Conservation (phyloP, 64 coral and sea anemone genomes). For the Pachyseris speciosa region DNA sequence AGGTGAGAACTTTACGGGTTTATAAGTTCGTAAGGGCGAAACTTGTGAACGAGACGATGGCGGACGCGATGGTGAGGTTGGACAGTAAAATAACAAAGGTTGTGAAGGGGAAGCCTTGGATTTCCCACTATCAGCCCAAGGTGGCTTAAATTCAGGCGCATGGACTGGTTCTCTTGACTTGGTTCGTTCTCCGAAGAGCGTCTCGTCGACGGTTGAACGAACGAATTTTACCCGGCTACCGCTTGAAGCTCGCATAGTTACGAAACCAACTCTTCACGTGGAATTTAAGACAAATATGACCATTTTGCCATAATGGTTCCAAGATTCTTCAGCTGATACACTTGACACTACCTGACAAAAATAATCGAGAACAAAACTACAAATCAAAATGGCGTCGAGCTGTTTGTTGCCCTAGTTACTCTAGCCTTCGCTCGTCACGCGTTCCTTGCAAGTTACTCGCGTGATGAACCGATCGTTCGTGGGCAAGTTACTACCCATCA, state of each 20-base stretch:
- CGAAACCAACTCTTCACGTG: background rate
- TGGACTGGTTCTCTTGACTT: slow-evolving; percentile 64
- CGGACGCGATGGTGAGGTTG: slow-evolving; percentile 40
- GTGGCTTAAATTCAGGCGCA: slow-evolving; percentile 78
- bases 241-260: background rate
- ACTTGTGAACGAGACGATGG: slow-evolving; percentile 31
- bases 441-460: no score
- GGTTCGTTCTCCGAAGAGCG: slow-evolving; percentile 78
- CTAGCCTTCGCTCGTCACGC: no score
- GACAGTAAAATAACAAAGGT: slow-evolving; percentile 90
- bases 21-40: slow-evolving; percentile 52
- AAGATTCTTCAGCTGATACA: no score
- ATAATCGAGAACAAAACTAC: no score
- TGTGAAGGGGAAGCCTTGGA: slow-evolving; percentile 55
- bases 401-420: no score
- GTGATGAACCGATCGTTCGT: no score
- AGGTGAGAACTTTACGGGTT: slow-evolving; percentile 85
- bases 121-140: slow-evolving; percentile 84
- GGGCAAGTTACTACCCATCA: no score
- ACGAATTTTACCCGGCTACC: slow-evolving; percentile 40
- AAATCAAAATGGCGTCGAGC: no score
- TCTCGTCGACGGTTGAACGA: slow-evolving; percentile 77
- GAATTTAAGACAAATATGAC: background rate
- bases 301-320: no score
- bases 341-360: no score